Percentiles rank a stretch among this genome's conserved stretches.
Evolutionary conservation across 2,113 vertebrate species (phyloP).

Genomic region (Megaleporinus macrocephalus): DNA sequence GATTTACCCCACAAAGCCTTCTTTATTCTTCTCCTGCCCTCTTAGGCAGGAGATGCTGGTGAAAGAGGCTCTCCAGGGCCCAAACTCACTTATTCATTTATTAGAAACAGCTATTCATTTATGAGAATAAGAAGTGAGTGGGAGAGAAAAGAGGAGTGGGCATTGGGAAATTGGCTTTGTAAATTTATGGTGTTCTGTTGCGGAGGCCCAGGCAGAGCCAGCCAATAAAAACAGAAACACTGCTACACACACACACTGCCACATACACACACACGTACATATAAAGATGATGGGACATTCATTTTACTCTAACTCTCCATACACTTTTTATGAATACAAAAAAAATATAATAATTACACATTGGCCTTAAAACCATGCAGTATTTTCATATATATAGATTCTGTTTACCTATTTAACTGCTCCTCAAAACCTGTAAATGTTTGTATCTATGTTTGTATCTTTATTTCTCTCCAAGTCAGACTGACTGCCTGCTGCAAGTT

Average conservation of each 20-base stretch:
- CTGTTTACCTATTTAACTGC: neutral
- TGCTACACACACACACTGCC: neutral
- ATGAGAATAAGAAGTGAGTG: constrained; percentile 68
- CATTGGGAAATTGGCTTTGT: constrained; percentile 42
- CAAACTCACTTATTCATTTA: constrained; percentile 62
- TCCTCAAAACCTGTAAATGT: neutral
- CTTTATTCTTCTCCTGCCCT: constrained; percentile 66
- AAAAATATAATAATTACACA: neutral
- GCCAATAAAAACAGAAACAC: neutral
- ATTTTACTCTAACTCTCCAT: neutral
- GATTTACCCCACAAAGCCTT: constrained; percentile 66
- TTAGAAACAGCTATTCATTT: constrained; percentile 62
- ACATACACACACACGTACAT: constrained; percentile 9
- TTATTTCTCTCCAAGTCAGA: no score
- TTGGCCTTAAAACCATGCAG: neutral
- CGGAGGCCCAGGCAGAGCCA: constrained; percentile 15
- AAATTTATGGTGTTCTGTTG: constrained; percentile 45
- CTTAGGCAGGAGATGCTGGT: constrained; percentile 66
- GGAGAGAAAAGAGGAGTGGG: constrained; percentile 50
- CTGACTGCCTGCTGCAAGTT: neutral
- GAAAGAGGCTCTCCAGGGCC: constrained; percentile 67
- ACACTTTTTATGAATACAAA: neutral
- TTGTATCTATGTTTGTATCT: no score
- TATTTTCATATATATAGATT: neutral
- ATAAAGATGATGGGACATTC: neutral